Evolutionary conservation across 1,140 invertebrate species (phyloP), one percentile per base, ranked within the genome.

Genomic region (Dermatophagoides farinae): DNA sequence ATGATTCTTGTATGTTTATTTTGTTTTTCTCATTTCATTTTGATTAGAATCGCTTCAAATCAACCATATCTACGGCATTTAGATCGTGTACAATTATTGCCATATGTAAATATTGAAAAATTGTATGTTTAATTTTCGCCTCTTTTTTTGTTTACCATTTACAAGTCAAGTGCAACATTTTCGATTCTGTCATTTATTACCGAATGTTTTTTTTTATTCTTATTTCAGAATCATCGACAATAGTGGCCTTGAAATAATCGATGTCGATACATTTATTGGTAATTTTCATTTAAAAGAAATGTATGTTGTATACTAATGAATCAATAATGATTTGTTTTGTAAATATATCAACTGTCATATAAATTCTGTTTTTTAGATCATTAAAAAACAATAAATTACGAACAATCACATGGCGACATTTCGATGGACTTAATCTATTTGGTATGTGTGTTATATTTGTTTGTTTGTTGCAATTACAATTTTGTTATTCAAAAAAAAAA

Each of bases 41-140:
- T 44, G 43, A 44, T 20, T 55, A 55, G 53, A 55, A 55, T 55
- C 31, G 53, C 53, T 25, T 55, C 53, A 31, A 55, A 55, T 40
- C 53, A 55, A 25, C 12, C 14, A 38, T 23, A 18, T 38, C 23
- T 55, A 2, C 53, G 53, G n/a, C 53, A 14, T 4, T 23, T 55
- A 12, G 25, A 38, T 55, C 53, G 53, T 2, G 5, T 4, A n/a
- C 60, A 64, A 23, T 25, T 64, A 6, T 49, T 18, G 40, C 52
- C 58, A 44, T 64, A 64, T 61, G 41, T 57, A 6, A 62, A 64
- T 16, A 0, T 64, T 20, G 57, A 64, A 62, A 64, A 62, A 40
- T 22, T 64, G 63, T 64, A 55, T 62, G 63, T 55, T 59, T 25
- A 44, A n/a, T 23, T 6, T 40, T 40, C 37, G 41, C 49, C 41